phyloP scores from a whole-genome alignment of 2,888 invertebrate genomes.

The Macropis europaea region DNA sequence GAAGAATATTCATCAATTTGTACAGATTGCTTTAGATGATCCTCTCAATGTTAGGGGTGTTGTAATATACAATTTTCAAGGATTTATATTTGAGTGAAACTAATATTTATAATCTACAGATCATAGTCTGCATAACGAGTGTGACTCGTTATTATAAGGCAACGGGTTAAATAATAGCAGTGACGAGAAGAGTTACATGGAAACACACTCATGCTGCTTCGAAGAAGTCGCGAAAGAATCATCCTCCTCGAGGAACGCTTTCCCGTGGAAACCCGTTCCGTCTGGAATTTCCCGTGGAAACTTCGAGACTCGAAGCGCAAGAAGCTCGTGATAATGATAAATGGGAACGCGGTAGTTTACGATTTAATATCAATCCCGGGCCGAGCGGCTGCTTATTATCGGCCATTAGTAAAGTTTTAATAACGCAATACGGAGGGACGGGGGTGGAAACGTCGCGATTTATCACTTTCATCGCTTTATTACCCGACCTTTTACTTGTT shows the following conservation, averaged over 20 bases:
- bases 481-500: slow-evolving; percentile 73
- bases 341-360: slow-evolving; percentile 67
- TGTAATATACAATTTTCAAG: no score
- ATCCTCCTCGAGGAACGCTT: neutral
- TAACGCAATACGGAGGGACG: slow-evolving; percentile 66
- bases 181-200: no score
- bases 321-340: slow-evolving; percentile 73
- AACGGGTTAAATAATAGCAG: no score
- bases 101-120: no score
- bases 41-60: no score
- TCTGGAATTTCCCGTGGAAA: slow-evolving; percentile 26
- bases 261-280: slow-evolving; percentile 41
- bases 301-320: slow-evolving; percentile 32
- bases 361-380: slow-evolving; percentile 74
- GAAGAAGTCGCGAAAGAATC: slow-evolving; percentile 5
- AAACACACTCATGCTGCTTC: no score
- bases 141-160: no score
- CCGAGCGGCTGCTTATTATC: slow-evolving; percentile 71
- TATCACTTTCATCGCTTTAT: slow-evolving; percentile 72
- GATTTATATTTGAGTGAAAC: no score
- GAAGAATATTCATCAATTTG: no score
- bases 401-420: slow-evolving; percentile 76
- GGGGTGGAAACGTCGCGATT: slow-evolving; percentile 65
- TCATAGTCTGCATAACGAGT: no score
- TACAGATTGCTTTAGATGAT: no score